Conservation (phyloP, 1,140 invertebrate genomes). For the Tachypleus tridentatus region DNA sequence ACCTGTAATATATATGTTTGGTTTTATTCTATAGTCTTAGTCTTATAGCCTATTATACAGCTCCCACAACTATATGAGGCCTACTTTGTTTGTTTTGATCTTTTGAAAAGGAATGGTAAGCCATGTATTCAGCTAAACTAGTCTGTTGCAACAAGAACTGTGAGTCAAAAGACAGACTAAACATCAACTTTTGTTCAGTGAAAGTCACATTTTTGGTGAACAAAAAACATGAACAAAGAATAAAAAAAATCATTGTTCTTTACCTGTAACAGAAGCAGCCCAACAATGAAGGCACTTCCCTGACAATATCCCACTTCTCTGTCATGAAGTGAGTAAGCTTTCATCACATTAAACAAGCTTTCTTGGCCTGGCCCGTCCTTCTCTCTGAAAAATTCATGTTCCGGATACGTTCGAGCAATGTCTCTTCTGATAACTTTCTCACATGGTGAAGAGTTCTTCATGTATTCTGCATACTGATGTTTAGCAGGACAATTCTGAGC, state of each 20-base stretch:
- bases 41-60: too few relatives aligned
- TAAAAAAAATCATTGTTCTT: background rate
- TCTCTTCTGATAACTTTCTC: conserved; percentile 94
- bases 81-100: too few relatives aligned
- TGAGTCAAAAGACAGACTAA: too few relatives aligned
- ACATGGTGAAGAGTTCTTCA: conserved; percentile 90
- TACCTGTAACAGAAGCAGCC: conserved; percentile 79
- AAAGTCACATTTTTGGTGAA: too few relatives aligned
- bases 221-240: too few relatives aligned
- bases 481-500: conserved; percentile 75
- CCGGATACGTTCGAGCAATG: conserved; percentile 95
- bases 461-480: conserved; percentile 88
- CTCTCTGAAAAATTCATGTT: conserved; percentile 93
- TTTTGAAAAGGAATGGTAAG: too few relatives aligned
- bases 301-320: conserved; percentile 98
- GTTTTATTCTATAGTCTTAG: too few relatives aligned
- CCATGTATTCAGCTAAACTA: too few relatives aligned
- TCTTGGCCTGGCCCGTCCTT: conserved; percentile 94
- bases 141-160: too few relatives aligned
- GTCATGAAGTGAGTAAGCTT: conserved; percentile 94
- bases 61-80: too few relatives aligned
- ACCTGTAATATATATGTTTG: too few relatives aligned
- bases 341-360: conserved; percentile 97
- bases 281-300: conserved; percentile 93
- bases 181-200: too few relatives aligned